Evolutionary conservation across 1,140 invertebrate genomes (phyloP).

Genomic region (Drosophila truncata): DNA sequence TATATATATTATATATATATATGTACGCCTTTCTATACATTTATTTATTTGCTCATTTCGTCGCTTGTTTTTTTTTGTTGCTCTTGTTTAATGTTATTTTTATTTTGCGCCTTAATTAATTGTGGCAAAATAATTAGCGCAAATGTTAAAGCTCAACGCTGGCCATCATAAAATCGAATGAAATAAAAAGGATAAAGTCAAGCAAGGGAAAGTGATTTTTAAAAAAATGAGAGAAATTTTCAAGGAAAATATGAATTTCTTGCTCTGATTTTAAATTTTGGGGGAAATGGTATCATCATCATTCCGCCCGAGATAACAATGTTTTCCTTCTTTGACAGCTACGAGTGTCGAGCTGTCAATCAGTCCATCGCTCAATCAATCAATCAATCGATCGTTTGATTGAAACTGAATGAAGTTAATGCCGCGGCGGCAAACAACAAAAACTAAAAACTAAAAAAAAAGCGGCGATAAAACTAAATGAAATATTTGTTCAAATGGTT

Average conservation of each 20-base stretch:
- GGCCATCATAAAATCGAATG: slow-evolving; percentile 63
- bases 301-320: too few species aligned
- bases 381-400: slow-evolving; percentile 2
- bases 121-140: slow-evolving; percentile 80
- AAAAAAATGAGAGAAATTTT: background rate
- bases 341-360: slow-evolving; percentile 83
- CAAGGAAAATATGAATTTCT: background rate
- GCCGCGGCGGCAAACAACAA: slow-evolving; percentile 54
- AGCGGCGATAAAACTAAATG: slow-evolving; percentile 31
- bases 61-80: slow-evolving; percentile 8
- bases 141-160: slow-evolving; percentile 75
- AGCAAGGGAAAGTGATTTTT: background rate
- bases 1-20: slow-evolving; percentile 8
- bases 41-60: slow-evolving; percentile 38
- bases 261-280: slow-evolving; percentile 1
- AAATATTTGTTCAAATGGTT: slow-evolving; percentile 55
- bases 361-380: slow-evolving; percentile 59
- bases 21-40: slow-evolving; percentile 12
- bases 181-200: slow-evolving; percentile 16
- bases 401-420: slow-evolving; percentile 17
- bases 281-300: too few species aligned
- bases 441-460: slow-evolving; percentile 10
- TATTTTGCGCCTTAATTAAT: slow-evolving; percentile 76
- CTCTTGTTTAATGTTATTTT: slow-evolving; percentile 62
- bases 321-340: too few species aligned